A percentile compares a stretch with the other conserved stretches of the same genome.
Evolutionary conservation across 2,888 invertebrate species (phyloP).

Genomic region (Ichneumon xanthorius): DNA sequence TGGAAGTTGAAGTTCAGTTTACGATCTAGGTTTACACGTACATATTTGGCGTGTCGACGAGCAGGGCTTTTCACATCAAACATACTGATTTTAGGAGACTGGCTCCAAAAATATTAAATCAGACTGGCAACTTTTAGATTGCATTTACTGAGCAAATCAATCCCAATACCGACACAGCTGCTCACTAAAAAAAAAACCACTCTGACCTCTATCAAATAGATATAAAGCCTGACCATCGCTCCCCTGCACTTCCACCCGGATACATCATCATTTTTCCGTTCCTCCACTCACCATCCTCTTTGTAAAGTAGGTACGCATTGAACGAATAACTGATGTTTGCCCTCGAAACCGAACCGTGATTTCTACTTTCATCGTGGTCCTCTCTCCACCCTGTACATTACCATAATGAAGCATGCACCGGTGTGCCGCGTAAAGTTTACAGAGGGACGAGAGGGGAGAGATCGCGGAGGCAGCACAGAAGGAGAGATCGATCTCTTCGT

Average conservation of each 20-base stretch:
- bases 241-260: not conserved
- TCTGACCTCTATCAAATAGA: not conserved
- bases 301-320: not conserved
- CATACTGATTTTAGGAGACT: too few species aligned
- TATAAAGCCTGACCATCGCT: not conserved
- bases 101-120: too few species aligned
- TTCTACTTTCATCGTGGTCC: conserved; percentile 60
- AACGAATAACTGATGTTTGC: conserved; percentile 51
- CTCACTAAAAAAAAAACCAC: not conserved
- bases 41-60: too few species aligned
- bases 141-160: not conserved
- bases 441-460: conserved; percentile 35
- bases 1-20: too few species aligned
- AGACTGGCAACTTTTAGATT: too few species aligned
- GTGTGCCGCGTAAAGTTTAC: conserved; percentile 38
- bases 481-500: conserved; percentile 60
- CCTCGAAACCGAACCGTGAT: conserved; percentile 55
- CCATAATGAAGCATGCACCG: conserved; percentile 65
- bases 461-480: conserved; percentile 33
- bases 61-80: too few species aligned
- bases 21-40: too few species aligned
- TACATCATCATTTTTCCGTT: conserved; percentile 52
- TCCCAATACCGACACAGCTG: not conserved
- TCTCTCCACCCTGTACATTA: conserved; percentile 60
- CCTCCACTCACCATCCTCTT: not conserved